Base-by-base conservation (phyloP, 2,888 invertebrate species). In the Acleris emargana region DNA sequence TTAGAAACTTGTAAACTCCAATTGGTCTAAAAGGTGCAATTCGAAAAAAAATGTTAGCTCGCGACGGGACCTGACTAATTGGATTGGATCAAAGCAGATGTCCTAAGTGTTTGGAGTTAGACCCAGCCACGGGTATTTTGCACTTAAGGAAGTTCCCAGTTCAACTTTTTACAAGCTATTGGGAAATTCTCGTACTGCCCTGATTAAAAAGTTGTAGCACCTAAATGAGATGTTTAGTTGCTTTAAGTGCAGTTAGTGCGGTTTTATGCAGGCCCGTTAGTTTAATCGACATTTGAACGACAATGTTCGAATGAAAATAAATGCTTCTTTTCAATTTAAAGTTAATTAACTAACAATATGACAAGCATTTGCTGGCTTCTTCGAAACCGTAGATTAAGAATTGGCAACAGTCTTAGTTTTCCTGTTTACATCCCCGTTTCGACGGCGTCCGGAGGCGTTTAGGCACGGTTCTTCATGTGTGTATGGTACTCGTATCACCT, bases 71-170 rank as follows among this genome's bases (percentile, higher is more conserved):
- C 64, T 69, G 67, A 71, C 71, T 76, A 77, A 78, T 78, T 76
- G 75, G 73, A 68, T 69, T 55, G 68, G 67, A 71, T 69, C 72
- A 72, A 73, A 71, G 68, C 69, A 68, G 68, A 68, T 60, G 67
- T 70, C 66, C 72, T 71, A 71, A 76, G 71, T 73, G 73, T 73
- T 76, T 71, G 68, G 70, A 70, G 70, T 72, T 69, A 68, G 67
- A 68, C 50, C 64, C 70, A 64, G 68, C 61, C 55, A 64, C 57
- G 51, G 57, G 67, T 62, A 63, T 63, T 63, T 55, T 58, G 38
- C 54, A 32, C 59, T 64, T 53, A 45, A 53, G 25, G 50, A 87
- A 84, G 73, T 85, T 83, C 71, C 64, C 68, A 73, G 75, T 71
- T 75, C 58, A 76, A 79, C 70, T 80, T 78, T 74, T 71, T 73